Evolutionary conservation across 2,797 vertebrate species (phyloP).

Genomic region (Acanthis flammea): DNA sequence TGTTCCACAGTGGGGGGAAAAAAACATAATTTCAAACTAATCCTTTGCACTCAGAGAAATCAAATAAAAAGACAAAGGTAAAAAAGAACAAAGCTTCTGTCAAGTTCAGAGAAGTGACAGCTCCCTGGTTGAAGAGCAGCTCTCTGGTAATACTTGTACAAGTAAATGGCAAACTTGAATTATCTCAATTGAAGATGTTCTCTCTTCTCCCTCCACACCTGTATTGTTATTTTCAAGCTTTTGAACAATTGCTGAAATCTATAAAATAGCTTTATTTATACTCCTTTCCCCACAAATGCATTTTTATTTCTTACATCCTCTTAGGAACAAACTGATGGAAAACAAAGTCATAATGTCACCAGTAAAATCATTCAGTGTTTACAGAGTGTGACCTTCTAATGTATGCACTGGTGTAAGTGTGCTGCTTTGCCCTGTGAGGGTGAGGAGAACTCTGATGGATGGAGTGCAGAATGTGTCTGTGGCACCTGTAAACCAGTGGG

Average conservation of each 20-base stretch:
- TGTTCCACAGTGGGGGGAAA: background rate
- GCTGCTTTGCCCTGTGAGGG: background rate
- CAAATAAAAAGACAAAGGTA: background rate
- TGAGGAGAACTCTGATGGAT: background rate
- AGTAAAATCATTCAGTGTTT: background rate
- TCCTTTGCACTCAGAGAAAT: background rate
- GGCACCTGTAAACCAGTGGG: background rate
- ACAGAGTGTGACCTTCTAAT: background rate
- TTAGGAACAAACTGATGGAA: background rate
- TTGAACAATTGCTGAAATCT: background rate
- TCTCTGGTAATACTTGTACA: background rate
- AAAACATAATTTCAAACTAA: background rate
- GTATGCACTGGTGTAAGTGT: background rate
- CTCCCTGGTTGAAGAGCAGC: background rate
- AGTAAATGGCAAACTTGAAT: background rate
- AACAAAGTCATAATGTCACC: background rate
- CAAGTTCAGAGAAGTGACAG: background rate
- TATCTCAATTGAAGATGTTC: background rate
- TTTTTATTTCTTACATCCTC: conserved; percentile 16
- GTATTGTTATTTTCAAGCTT: background rate
- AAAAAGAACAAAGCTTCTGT: background rate
- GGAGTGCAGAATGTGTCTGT: background rate
- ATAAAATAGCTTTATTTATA: background rate
- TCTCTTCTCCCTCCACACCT: background rate
- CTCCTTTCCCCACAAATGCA: background rate